Base-by-base conservation (phyloP, 2,888 invertebrate species). In the Andrena fulva region DNA sequence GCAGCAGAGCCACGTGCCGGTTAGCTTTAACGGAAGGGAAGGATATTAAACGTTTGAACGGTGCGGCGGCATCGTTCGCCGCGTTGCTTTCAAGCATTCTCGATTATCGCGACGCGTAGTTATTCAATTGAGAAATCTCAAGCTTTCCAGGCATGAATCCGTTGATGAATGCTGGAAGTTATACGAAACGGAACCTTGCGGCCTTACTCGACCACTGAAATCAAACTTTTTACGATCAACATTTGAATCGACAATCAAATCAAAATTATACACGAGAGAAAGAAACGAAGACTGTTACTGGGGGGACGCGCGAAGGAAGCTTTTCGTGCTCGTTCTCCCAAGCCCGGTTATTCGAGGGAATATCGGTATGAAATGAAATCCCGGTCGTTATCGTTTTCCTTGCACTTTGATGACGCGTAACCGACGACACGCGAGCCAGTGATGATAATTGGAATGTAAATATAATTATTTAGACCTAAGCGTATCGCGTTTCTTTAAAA, bases 1-100 rank as follows among this genome's bases (percentile, higher is more conserved):
- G 69, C 94, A 95, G 91, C 94, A 92, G 63, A 95, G 93, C 90
- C 94, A 88, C 88, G 92, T 86, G 89, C 89, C 86, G 35, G 80
- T 87, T 59, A 92, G 89, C 69, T 93, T 93, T 77, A 93, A 91
- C 76, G 90, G 93, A 56, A 93, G 94, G 82, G 94, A 94, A 75
- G 90, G 89, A 80, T 90, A 89, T 83, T 91, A 83, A 79, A 67
- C 24, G 35, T 56, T 48, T 24, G 42, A 50, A 59, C 24, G 6
- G 7, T 42, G 42, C 42, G 42, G 42, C 12, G 12, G 42, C 8
- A 29, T 16, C 10, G 1, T 5, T 10, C 7, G 59, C 24, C 29
- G 6, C 27, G 1, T 8, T 33, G 35, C 42, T 8, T 56, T 20
- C 4, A 24, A 48, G 4, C 4, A 50, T 52, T 31, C 42, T 67